Evolutionary conservation across 2,113 vertebrate genomes (phyloP).

Genomic region (Nettapus auritus): DNA sequence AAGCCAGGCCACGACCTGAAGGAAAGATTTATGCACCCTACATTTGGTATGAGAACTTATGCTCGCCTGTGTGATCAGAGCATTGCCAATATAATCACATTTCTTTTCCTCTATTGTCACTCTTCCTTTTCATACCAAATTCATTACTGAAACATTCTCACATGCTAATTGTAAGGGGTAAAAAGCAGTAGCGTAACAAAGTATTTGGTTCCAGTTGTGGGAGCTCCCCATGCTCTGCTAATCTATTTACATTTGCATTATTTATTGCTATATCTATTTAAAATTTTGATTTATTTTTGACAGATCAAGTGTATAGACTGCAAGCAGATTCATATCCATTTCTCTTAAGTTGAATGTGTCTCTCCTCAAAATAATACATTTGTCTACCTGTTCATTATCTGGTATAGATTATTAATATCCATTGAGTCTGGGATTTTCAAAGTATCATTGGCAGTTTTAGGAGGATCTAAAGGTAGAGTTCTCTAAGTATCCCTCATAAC

Average conservation of each 20-base stretch:
- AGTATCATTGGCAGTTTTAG: neutral
- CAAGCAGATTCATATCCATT: conserved; percentile 10
- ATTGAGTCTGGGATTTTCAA: neutral
- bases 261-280: neutral
- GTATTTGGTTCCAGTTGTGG: neutral
- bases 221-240: neutral
- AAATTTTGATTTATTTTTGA: neutral
- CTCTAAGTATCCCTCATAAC: neutral
- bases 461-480: neutral
- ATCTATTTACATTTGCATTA: neutral
- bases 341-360: neutral
- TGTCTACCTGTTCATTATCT: neutral
- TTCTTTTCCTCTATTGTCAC: conserved; percentile 23
- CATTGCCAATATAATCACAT: neutral
- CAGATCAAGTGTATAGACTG: neutral
- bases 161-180: neutral
- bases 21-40: conserved; percentile 40
- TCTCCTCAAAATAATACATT: neutral
- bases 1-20: conserved; percentile 36
- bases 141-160: conserved; percentile 42
- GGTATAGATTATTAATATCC: neutral
- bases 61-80: neutral
- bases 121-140: conserved; percentile 39
- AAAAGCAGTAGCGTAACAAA: neutral
- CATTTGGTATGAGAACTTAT: conserved; percentile 38